Conservation (phyloP, 2,797 vertebrate genomes). For the Jordanella pulchra region DNA sequence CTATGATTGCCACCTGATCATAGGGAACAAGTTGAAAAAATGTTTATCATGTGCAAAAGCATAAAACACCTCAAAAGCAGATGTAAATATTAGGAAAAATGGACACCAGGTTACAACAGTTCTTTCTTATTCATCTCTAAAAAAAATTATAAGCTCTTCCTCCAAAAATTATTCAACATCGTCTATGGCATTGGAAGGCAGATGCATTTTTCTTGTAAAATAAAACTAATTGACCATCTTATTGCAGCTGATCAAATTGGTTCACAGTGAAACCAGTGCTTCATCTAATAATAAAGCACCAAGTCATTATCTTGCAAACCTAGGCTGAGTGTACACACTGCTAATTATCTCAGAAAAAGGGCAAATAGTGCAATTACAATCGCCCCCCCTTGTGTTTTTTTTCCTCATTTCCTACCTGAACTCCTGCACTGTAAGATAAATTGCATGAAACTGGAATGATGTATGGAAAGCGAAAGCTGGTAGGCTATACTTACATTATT, state of each 20-base stretch:
- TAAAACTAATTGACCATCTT: slow-evolving; percentile 26
- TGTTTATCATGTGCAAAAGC: neutral
- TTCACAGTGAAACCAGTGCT: slow-evolving; percentile 23
- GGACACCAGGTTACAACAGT: neutral
- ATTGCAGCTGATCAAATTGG: slow-evolving; percentile 21
- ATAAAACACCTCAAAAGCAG: neutral
- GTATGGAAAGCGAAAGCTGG: slow-evolving; percentile 9
- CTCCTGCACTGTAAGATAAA: slow-evolving; percentile 35
- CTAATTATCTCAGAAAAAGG: slow-evolving; percentile 33
- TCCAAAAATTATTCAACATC: neutral
- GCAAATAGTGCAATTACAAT: slow-evolving; percentile 26
- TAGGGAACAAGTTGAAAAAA: neutral
- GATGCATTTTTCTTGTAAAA: slow-evolving; percentile 26
- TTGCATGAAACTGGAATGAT: slow-evolving; percentile 25
- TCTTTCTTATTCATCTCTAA: neutral
- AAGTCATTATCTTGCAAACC: slow-evolving; percentile 34
- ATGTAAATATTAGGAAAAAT: no score
- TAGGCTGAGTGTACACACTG: slow-evolving; percentile 17
- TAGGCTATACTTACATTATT: slow-evolving; percentile 23
- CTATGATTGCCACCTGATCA: neutral
- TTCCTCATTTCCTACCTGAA: slow-evolving; percentile 26
- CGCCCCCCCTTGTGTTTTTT: slow-evolving; percentile 17
- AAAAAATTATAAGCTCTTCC: neutral
- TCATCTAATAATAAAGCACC: slow-evolving; percentile 16
- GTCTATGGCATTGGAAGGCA: slow-evolving; percentile 17